Conservation (phyloP, 23 tunicate genomes). For the Aplidium turbinatum region DNA sequence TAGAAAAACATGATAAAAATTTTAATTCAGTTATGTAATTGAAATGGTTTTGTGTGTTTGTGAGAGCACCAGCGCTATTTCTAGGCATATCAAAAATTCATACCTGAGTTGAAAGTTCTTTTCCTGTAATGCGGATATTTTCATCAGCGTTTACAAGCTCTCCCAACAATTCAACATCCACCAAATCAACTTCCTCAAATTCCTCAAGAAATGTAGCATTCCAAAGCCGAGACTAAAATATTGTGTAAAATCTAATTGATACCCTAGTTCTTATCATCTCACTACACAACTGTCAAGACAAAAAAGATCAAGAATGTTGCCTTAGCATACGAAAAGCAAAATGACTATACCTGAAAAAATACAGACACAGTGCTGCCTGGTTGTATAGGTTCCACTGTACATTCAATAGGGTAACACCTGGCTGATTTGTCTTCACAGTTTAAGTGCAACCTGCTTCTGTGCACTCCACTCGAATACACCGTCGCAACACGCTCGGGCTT, state of each 20-base stretch:
- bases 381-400: constrained; percentile 47
- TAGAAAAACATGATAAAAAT: too few species aligned
- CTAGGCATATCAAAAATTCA: too few species aligned
- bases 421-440: constrained; percentile 49
- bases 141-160: neutral
- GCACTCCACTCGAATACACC: constrained; percentile 13
- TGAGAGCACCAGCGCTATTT: too few species aligned
- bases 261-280: neutral
- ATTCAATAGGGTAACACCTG: constrained; percentile 39
- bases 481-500: constrained; percentile 26
- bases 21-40: too few species aligned
- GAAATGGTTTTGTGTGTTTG: too few species aligned
- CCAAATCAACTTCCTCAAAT: constrained; percentile 42
- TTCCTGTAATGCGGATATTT: constrained; percentile 49
- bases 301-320: too few species aligned
- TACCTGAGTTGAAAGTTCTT: constrained; percentile 21
- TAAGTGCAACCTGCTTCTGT: constrained; percentile 25
- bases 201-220: constrained; percentile 81
- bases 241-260: too few species aligned
- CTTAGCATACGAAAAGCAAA: too few species aligned
- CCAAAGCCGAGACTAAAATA: constrained; percentile 65
- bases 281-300: neutral
- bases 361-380: constrained; percentile 47
- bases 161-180: constrained; percentile 36
- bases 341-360: constrained; percentile 53